phyloP scores from a whole-genome alignment of 2,797 vertebrate species.

The Melanotaenia maccullochi region DNA sequence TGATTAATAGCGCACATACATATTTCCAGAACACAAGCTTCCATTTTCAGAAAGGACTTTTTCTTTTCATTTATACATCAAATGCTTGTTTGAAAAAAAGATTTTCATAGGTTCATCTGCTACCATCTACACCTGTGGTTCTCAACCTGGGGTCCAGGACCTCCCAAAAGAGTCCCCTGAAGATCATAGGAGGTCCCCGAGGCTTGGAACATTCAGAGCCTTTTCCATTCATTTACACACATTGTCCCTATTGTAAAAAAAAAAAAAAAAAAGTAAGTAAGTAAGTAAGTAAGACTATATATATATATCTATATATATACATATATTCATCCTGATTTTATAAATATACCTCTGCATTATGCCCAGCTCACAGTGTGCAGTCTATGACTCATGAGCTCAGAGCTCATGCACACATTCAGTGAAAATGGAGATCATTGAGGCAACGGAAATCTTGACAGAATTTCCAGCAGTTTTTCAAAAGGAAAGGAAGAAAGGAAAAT shows the following conservation, averaged over 20 bases:
- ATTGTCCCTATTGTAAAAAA: not conserved
- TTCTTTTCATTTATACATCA: not conserved
- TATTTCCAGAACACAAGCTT: not conserved
- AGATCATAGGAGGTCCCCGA: too few species aligned
- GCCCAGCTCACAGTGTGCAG: slow-evolving; percentile 28
- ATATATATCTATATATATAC: not conserved
- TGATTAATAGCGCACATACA: slow-evolving; percentile 1
- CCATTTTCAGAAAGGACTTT: not conserved
- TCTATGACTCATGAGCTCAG: slow-evolving; percentile 44
- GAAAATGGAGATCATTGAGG: slow-evolving; percentile 44
- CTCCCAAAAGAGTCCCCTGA: too few species aligned
- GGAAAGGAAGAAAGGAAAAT: slow-evolving; percentile 33
- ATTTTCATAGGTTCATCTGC: not conserved
- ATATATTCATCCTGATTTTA: slow-evolving; percentile 14
- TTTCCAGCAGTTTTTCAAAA: slow-evolving; percentile 55
- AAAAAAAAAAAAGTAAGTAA: not conserved
- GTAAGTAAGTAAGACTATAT: not conserved
- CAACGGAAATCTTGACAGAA: slow-evolving; percentile 64
- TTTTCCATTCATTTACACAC: too few species aligned
- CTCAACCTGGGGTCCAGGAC: too few species aligned
- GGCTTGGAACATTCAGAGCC: too few species aligned
- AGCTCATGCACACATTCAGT: slow-evolving; percentile 23
- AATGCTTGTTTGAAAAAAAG: slow-evolving; percentile 1
- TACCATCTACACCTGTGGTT: not conserved
- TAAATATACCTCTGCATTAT: slow-evolving; percentile 8